Conservation (phyloP, 2,888 invertebrate species). For the Dicyrtoma fusca region DNA sequence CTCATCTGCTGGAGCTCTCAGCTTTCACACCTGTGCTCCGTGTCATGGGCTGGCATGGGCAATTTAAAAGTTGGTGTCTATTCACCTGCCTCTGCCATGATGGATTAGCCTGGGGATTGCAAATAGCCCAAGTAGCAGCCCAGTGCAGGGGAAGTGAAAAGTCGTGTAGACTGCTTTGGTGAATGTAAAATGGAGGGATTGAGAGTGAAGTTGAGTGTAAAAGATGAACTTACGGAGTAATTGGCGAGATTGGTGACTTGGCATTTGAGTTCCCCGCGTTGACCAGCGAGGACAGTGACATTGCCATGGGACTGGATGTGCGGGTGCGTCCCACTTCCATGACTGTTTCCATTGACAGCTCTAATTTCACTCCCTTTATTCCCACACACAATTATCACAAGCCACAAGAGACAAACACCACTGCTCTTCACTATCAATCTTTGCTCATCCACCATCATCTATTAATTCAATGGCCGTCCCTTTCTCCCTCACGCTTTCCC, state of each 20-base stretch:
- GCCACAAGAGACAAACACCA: constrained; percentile 33
- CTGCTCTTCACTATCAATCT: constrained; percentile 29
- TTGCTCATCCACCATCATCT: constrained; percentile 33
- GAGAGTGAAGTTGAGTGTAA: not conserved
- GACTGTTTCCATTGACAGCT: constrained; percentile 39
- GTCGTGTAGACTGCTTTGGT: no score
- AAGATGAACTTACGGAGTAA: constrained; percentile 52
- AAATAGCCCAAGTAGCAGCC: no score
- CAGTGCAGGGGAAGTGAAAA: no score
- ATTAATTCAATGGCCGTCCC: constrained; percentile 15
- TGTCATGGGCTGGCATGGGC: no score
- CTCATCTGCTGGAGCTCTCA: no score
- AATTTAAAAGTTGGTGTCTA: no score
- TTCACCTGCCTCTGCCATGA: no score
- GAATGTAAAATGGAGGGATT: not conserved
- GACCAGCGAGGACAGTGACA: constrained; percentile 55
- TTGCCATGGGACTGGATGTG: constrained; percentile 39
- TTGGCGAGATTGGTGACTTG: constrained; percentile 54
- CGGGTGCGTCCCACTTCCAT: constrained; percentile 31
- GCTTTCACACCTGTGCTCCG: no score
- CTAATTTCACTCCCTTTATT: constrained; percentile 54
- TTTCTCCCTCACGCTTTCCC: constrained; percentile 1
- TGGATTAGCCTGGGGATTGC: no score
- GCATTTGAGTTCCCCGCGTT: constrained; percentile 55
- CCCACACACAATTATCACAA: constrained; percentile 44